phyloP scores from a whole-genome alignment of 2,888 invertebrate species.

The Chironomus riparius region DNA sequence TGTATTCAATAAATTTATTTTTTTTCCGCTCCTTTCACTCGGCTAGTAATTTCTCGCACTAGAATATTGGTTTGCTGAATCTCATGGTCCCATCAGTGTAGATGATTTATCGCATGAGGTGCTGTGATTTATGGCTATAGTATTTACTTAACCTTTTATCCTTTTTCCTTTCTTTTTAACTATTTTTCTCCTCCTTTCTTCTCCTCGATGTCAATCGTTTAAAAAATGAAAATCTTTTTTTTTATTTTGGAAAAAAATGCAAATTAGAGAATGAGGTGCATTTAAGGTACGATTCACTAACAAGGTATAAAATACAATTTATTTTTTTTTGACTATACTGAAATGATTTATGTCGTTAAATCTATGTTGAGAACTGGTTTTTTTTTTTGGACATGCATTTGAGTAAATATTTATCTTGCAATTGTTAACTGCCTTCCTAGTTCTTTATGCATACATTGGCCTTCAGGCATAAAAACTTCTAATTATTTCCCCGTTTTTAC shows the following conservation, averaged over 20 bases:
- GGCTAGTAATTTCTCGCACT: neutral
- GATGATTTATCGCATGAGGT: conserved; percentile 11
- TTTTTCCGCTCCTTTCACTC: neutral
- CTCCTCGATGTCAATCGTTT: neutral
- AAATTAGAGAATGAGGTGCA: neutral
- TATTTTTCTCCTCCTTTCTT: neutral
- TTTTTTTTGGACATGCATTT: neutral
- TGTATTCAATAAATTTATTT: too few relatives aligned
- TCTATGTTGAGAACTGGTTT: conserved; percentile 13
- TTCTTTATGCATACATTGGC: neutral
- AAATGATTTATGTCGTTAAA: conserved; percentile 15
- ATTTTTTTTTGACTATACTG: neutral
- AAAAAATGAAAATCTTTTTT: neutral
- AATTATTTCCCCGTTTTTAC: neutral
- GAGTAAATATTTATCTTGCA: conserved; percentile 22
- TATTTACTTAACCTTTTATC: conserved; percentile 25
- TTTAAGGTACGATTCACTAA: neutral
- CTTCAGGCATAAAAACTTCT: neutral
- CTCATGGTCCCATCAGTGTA: conserved; percentile 4
- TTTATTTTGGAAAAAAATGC: neutral
- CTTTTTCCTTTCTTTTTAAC: conserved; percentile 1
- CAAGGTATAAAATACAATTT: neutral
- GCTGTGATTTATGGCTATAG: conserved; percentile 16
- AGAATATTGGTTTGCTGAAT: neutral
- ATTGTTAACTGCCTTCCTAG: conserved; percentile 16